Evolutionary conservation across 2,888 invertebrate species (phyloP).

Genomic region (Acanthacorydalis orientalis): DNA sequence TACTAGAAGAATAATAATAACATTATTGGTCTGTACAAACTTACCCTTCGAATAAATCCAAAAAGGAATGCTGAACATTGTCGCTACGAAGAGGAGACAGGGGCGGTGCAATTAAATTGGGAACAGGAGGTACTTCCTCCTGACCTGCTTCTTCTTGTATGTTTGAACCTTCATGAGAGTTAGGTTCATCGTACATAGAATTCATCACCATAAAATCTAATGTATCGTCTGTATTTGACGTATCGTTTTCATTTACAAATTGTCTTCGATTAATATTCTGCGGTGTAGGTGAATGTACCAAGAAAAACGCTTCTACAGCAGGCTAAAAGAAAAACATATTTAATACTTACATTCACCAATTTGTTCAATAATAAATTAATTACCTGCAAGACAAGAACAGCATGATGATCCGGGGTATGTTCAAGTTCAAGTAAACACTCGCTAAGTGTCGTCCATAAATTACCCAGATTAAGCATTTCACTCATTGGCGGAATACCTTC

Average conservation of each 20-base stretch:
- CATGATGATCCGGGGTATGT: conserved; percentile 72
- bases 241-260: conserved; percentile 7
- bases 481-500: conserved; percentile 39
- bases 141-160: conserved; percentile 20
- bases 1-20: too few relatives aligned
- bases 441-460: conserved; percentile 63
- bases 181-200: too few relatives aligned
- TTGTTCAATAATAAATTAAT: conserved; percentile 1
- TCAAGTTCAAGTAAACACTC: conserved; percentile 62
- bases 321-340: conserved; percentile 30
- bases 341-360: conserved; percentile 3
- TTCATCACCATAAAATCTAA: not conserved
- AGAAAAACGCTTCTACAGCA: conserved; percentile 80
- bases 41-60: not conserved
- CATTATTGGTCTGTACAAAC: too few relatives aligned
- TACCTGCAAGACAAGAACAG: conserved; percentile 64
- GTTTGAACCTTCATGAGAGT: too few relatives aligned
- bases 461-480: conserved; percentile 50
- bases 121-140: conserved; percentile 17
- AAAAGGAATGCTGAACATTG: not conserved
- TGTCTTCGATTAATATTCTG: conserved; percentile 15
- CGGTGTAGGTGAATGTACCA: conserved; percentile 60
- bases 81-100: conserved; percentile 3
- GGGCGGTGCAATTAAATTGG: not conserved
- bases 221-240: conserved; percentile 2